Conservation (phyloP, 92 coral and sea anemone species). For the Palythoa caribaeorum region DNA sequence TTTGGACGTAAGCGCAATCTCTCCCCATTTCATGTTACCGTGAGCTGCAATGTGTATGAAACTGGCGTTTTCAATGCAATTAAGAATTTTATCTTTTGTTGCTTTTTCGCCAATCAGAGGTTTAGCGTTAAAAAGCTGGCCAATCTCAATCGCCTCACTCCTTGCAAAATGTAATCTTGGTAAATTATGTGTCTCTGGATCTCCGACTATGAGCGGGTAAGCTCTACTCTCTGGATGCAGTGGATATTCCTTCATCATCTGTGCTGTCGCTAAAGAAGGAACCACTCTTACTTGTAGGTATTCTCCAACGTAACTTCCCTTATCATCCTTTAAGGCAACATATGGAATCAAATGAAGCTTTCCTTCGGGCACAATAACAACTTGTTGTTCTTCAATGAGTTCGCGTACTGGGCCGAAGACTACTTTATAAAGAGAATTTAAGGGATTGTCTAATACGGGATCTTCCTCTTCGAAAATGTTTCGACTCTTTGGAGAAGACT, state of each 20-base stretch:
- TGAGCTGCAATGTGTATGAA: slow-evolving; percentile 28
- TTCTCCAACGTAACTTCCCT: slow-evolving; percentile 8
- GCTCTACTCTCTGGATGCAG: not conserved
- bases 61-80: not conserved
- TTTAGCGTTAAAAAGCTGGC: not conserved
- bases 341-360: not conserved
- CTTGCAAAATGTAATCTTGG: not conserved
- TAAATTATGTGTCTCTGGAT: not conserved
- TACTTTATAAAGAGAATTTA: not conserved
- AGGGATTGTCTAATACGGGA: not conserved
- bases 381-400: not conserved
- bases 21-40: slow-evolving; percentile 23
- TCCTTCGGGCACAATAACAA: slow-evolving; percentile 13
- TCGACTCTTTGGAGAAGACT: not conserved
- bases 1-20: not conserved
- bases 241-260: slow-evolving; percentile 9
- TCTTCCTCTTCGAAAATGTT: not conserved
- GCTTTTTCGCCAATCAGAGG: slow-evolving; percentile 9
- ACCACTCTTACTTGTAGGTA: slow-evolving; percentile 23
- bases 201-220: not conserved
- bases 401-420: slow-evolving; percentile 15
- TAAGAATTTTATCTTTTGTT: slow-evolving; percentile 3
- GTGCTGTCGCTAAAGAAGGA: slow-evolving; percentile 8
- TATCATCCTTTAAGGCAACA: slow-evolving; percentile 18
- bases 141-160: not conserved